Evolutionary conservation across 2,888 invertebrate species (phyloP).

Genomic region (Dascillus cervinus): DNA sequence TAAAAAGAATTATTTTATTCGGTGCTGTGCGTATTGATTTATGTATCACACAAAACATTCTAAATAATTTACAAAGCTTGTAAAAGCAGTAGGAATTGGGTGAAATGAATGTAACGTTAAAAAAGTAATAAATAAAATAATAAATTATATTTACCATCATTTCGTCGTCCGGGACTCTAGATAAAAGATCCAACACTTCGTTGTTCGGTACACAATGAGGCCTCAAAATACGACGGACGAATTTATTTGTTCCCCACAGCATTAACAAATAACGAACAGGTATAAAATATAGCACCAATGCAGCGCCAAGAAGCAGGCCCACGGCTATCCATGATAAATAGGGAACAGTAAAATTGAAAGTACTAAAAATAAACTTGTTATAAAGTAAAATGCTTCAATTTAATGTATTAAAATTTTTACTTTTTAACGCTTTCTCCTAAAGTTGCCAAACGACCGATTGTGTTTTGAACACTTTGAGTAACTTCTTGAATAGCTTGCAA

Average conservation of each 20-base stretch:
- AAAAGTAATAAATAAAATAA: constrained; percentile 2
- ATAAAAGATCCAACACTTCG: constrained; percentile 89
- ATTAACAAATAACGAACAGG: constrained; percentile 85
- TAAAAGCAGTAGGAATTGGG: no score
- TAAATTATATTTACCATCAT: constrained; percentile 65
- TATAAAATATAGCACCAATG: constrained; percentile 77
- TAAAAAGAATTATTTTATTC: no score
- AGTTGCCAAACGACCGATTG: constrained; percentile 90
- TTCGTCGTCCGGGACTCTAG: constrained; percentile 90
- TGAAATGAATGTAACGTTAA: background rate
- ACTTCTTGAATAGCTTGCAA: constrained; percentile 96
- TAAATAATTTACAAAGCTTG: no score
- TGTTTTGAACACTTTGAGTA: constrained; percentile 92
- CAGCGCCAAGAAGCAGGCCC: constrained; percentile 62
- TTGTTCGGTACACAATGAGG: constrained; percentile 96
- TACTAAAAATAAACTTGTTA: constrained; percentile 51
- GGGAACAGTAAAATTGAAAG: constrained; percentile 95
- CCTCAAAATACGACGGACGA: constrained; percentile 82
- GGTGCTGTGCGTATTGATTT: background rate
- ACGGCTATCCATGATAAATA: constrained; percentile 92
- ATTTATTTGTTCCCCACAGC: constrained; percentile 92
- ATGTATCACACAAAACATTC: background rate
- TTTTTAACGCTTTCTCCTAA: constrained; percentile 91
- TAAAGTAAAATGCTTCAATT: background rate
- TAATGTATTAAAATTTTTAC: no score